Evolutionary conservation across 1,140 invertebrate species (phyloP).

Genomic region (Eurytemora carolleeae): DNA sequence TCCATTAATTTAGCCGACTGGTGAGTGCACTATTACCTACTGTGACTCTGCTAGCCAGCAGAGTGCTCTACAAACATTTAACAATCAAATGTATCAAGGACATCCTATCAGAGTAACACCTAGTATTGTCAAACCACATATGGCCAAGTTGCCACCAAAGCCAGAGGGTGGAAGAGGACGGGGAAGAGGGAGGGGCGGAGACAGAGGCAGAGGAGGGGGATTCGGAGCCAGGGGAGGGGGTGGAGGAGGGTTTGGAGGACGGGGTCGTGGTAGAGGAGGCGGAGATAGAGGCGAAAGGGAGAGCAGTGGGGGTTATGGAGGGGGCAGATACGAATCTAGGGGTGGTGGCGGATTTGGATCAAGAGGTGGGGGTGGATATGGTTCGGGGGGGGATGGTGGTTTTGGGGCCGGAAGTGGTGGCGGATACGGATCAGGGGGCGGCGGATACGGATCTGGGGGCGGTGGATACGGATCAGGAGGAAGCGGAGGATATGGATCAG

Average conservation of each 20-base stretch:
- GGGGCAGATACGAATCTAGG: background rate
- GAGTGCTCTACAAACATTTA: background rate
- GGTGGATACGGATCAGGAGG: constrained; percentile 8
- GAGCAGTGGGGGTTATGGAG: background rate
- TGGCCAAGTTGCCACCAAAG: constrained; percentile 2
- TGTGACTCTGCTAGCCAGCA: background rate
- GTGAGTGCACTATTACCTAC: constrained; percentile 13
- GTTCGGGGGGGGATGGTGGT: background rate
- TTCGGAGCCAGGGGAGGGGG: background rate
- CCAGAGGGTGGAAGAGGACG: background rate
- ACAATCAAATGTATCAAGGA: constrained; percentile 2
- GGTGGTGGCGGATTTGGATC: background rate
- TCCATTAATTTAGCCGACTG: background rate
- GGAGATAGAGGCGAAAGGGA: background rate
- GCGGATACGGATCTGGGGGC: constrained; percentile 10
- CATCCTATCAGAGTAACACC: constrained; percentile 3
- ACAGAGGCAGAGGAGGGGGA: background rate
- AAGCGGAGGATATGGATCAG: constrained; percentile 4
- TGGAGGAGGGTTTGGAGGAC: background rate
- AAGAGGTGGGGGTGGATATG: background rate
- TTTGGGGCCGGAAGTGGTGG: too few species aligned
- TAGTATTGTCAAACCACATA: constrained; percentile 9
- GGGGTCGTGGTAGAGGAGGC: background rate
- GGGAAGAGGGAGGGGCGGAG: background rate
- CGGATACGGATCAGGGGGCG: constrained; percentile 1